These are phyloP conservation scores for Micronycteris hirsuta DNA, from an alignment of 2,113 vertebrate genomes.

Conservation along the genomic window DNA sequence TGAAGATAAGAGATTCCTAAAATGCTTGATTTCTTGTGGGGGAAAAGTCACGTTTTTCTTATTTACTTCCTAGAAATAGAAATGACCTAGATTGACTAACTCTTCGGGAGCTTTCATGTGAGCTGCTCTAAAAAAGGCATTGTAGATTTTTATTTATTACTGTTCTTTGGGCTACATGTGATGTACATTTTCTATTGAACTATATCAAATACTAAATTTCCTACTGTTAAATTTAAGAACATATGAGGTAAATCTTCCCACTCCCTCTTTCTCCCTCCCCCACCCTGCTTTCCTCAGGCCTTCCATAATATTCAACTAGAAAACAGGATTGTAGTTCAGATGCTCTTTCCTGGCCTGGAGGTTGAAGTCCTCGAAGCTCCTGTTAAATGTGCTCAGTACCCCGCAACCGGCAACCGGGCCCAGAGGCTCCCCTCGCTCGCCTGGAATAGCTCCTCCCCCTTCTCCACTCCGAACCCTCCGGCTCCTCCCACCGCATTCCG, in stretches of 20 bases:
- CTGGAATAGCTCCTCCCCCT: not conserved
- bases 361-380: not conserved
- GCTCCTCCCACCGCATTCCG: not conserved
- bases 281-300: not conserved
- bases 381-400: not conserved
- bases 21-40: not conserved
- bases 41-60: not conserved
- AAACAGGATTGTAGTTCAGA: not conserved
- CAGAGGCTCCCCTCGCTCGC: not conserved
- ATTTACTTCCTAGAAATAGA: not conserved
- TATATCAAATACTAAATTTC: not conserved
- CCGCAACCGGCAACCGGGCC: not conserved
- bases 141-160: not conserved
- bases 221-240: not conserved
- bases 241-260: not conserved
- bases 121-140: not conserved
- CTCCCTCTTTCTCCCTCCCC: rapidly evolving
- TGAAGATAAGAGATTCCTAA: not conserved
- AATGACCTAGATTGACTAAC: not conserved
- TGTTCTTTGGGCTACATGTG: not conserved
- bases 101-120: not conserved
- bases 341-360: not conserved
- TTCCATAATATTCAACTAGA: not conserved
- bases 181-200: not conserved
- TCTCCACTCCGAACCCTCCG: too few species aligned